These are phyloP conservation scores for Odontomyia ornata DNA, from an alignment of 2,888 invertebrate genomes.

Conservation along the genomic window DNA sequence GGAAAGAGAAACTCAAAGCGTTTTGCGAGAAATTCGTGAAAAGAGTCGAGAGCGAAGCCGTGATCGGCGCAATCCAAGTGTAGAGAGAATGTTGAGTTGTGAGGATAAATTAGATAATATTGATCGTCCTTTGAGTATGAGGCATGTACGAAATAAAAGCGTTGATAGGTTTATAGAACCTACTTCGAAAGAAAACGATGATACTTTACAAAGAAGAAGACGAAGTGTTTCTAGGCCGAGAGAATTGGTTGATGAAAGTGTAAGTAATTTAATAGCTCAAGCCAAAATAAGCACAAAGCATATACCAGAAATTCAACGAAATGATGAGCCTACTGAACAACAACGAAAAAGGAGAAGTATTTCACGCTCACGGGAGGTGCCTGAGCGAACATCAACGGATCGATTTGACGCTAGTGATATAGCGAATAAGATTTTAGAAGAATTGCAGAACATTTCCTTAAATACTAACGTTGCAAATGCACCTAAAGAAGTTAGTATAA, in stretches of 20 bases:
- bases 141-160: constrained; percentile 61
- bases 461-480: background rate
- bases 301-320: background rate
- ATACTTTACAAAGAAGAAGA: constrained; percentile 40
- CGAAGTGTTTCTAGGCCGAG: constrained; percentile 53
- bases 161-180: constrained; percentile 57
- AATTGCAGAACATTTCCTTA: constrained; percentile 55
- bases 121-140: constrained; percentile 47
- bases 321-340: background rate
- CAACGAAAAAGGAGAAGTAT: constrained; percentile 40
- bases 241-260: constrained; percentile 29
- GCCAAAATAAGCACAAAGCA: background rate
- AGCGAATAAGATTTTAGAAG: constrained; percentile 61
- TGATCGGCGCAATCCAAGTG: constrained; percentile 58
- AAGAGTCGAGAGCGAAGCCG: constrained; percentile 65
- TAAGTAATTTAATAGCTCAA: background rate
- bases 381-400: constrained; percentile 28
- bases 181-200: constrained; percentile 46
- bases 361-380: constrained; percentile 50
- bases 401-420: constrained; percentile 54
- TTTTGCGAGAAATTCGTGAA: constrained; percentile 74
- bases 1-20: constrained; percentile 74
- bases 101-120: constrained; percentile 31
- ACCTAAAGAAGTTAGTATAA: background rate
- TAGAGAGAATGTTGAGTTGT: constrained; percentile 57